Conservation (phyloP, 1,140 invertebrate species). For the Solenopsis invicta region DNA sequence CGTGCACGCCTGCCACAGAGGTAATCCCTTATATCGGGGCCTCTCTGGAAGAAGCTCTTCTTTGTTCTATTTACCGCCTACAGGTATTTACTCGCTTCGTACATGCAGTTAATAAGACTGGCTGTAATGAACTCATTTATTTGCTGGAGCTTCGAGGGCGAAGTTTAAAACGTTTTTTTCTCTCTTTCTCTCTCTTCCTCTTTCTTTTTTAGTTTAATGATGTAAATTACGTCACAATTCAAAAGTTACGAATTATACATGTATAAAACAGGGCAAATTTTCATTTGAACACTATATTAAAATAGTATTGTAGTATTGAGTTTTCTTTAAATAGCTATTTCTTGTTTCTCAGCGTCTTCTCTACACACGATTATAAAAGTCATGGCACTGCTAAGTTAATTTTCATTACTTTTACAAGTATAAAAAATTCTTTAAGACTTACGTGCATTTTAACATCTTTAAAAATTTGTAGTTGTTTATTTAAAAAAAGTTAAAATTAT, state of each 20-base stretch:
- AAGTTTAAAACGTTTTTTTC: conserved; percentile 29
- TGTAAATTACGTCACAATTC: conserved; percentile 23
- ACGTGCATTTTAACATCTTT: too few species aligned
- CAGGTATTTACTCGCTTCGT: conserved; percentile 52
- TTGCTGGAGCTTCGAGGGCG: conserved; percentile 14
- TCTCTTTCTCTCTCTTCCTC: background rate
- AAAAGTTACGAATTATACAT: background rate
- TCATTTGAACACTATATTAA: background rate
- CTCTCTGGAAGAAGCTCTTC: conserved; percentile 62
- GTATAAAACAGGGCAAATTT: background rate
- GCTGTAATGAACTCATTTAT: conserved; percentile 66
- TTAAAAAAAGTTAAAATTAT: too few species aligned
- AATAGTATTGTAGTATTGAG: background rate
- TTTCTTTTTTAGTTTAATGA: background rate
- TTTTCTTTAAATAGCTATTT: background rate
- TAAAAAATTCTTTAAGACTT: too few species aligned
- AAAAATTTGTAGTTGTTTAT: too few species aligned
- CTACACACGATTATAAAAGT: too few species aligned
- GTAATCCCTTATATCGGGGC: conserved; percentile 55
- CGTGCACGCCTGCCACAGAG: background rate
- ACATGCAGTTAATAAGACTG: conserved; percentile 67
- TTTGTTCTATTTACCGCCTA: conserved; percentile 43
- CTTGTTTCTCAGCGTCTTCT: background rate
- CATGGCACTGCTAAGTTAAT: too few species aligned
- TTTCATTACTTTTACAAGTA: too few species aligned